phyloP scores from a whole-genome alignment of 30 jellyfish, hydroid and myxozoan genomes.

The Phacellophora camtschatica region DNA sequence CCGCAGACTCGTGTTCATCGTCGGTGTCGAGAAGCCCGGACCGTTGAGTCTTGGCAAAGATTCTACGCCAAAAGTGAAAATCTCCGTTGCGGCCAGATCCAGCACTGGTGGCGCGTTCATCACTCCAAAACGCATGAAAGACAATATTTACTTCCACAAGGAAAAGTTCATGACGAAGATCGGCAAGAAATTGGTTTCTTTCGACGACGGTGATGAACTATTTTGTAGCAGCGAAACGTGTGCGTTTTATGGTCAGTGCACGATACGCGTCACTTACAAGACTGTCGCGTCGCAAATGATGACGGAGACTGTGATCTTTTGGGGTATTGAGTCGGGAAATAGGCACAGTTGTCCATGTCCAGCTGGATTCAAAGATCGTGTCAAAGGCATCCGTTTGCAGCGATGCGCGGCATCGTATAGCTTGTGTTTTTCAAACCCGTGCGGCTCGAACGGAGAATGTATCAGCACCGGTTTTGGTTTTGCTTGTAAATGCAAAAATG shows the following conservation, averaged over 20 bases:
- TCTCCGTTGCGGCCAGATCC: constrained; percentile 86
- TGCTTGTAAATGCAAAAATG: constrained; percentile 80
- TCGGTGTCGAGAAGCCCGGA: constrained; percentile 63
- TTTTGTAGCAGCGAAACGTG: constrained; percentile 91
- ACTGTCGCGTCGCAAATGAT: background rate
- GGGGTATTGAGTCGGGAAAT: constrained; percentile 78
- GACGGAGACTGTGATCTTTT: constrained; percentile 73
- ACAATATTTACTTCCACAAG: constrained; percentile 60
- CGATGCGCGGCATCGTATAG: constrained; percentile 65
- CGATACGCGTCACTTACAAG: constrained; percentile 38
- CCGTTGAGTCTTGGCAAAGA: background rate
- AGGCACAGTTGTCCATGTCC: constrained; percentile 67
- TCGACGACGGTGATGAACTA: constrained; percentile 82
- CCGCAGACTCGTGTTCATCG: constrained; percentile 66
- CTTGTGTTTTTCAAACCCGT: constrained; percentile 88
- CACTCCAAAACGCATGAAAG: constrained; percentile 70
- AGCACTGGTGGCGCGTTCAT: constrained; percentile 65
- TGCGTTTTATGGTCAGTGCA: constrained; percentile 43
- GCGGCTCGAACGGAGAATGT: constrained; percentile 86
- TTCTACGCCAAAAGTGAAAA: constrained; percentile 54
- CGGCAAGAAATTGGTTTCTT: constrained; percentile 52
- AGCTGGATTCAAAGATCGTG: constrained; percentile 65
- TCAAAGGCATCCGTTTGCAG: background rate
- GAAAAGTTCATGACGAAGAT: constrained; percentile 31
- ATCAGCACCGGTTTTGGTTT: constrained; percentile 78